Evolutionary conservation across 2,888 invertebrate species (phyloP).

Genomic region (Philereme vetulata): DNA sequence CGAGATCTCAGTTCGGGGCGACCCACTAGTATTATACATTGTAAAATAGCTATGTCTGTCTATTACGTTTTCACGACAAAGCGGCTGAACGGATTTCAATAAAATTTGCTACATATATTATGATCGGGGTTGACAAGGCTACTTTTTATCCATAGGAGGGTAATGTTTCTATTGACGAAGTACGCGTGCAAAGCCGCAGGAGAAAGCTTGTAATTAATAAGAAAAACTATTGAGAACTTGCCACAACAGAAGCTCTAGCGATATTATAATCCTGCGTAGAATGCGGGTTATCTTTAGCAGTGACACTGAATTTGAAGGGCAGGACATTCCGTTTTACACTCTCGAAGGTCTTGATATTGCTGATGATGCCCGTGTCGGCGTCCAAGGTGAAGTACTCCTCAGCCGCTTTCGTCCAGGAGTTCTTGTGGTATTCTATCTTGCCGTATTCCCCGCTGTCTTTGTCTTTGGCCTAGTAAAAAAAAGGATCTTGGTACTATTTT

Average conservation of each 20-base stretch:
- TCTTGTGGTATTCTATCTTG: constrained; percentile 87
- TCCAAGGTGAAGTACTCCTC: constrained; percentile 90
- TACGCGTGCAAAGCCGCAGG: too few species aligned
- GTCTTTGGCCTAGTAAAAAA: constrained; percentile 87
- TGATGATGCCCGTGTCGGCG: constrained; percentile 89
- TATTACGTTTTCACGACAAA: too few species aligned
- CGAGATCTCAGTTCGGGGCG: too few species aligned
- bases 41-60: too few species aligned
- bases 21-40: too few species aligned
- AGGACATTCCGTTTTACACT: constrained; percentile 84
- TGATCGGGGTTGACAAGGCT: too few species aligned
- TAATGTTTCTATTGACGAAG: too few species aligned
- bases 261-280: constrained; percentile 85
- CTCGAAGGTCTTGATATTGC: constrained; percentile 89
- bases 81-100: too few species aligned
- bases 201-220: neutral
- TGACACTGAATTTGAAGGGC: constrained; percentile 90
- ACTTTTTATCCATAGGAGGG: too few species aligned
- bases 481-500: too few species aligned
- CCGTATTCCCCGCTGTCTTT: constrained; percentile 93
- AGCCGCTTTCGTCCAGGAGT: constrained; percentile 74
- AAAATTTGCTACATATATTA: too few species aligned
- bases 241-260: constrained; percentile 86
- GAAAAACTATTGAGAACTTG: constrained; percentile 56
- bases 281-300: constrained; percentile 89